A percentile compares a stretch with the other conserved stretches of the same genome.
Evolutionary conservation across 2,888 invertebrate genomes (phyloP).

Genomic region (Drosophila affinis): DNA sequence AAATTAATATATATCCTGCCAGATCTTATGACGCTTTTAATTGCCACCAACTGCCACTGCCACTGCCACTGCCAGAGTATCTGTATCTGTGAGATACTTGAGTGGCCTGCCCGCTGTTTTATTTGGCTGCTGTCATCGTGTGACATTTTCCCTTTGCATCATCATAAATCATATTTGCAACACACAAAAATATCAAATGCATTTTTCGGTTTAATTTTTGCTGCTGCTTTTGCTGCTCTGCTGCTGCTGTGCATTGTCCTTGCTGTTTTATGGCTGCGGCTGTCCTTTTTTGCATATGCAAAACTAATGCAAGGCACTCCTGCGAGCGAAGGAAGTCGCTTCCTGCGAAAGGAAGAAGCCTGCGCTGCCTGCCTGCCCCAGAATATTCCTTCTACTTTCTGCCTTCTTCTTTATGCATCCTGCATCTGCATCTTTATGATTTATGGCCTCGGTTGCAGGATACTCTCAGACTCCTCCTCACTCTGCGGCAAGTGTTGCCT

Average conservation of each 20-base stretch:
- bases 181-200: conserved; percentile 56
- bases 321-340: conserved; percentile 30
- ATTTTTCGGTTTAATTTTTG: conserved; percentile 63
- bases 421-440: conserved; percentile 62
- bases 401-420: conserved; percentile 38
- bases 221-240: conserved; percentile 27
- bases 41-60: conserved; percentile 52
- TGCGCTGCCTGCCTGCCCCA: conserved; percentile 2
- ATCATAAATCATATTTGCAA: conserved; percentile 78
- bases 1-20: conserved; percentile 62
- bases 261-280: conserved; percentile 64
- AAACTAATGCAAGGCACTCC: conserved; percentile 52
- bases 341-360: conserved; percentile 58
- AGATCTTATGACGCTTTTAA: conserved; percentile 50
- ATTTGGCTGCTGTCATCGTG: conserved; percentile 46
- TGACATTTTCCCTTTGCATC: conserved; percentile 63
- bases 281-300: conserved; percentile 64
- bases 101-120: conserved; percentile 39
- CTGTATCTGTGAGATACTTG: conserved; percentile 37
- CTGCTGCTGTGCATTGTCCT: conserved; percentile 49
- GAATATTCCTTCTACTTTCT: conserved; percentile 24
- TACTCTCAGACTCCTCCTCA: conserved; percentile 43
- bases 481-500: conserved; percentile 61
- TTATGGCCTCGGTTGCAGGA: conserved; percentile 63
- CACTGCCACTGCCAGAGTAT: conserved; percentile 7